Conservation (phyloP, 2,113 vertebrate species). For the Corythornis cristatus region DNA sequence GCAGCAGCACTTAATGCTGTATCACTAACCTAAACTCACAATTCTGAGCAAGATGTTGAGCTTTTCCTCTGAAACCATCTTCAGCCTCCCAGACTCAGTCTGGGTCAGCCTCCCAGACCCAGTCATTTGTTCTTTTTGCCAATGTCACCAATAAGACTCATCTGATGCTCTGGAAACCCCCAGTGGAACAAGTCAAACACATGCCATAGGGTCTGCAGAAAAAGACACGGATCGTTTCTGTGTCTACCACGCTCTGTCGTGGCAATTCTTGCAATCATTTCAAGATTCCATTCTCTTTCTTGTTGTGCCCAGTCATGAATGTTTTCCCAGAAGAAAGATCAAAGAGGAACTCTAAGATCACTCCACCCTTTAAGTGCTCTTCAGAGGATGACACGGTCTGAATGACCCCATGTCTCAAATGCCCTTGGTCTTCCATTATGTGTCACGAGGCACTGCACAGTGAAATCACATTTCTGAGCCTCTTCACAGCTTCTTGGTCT, state of each 20-base stretch:
- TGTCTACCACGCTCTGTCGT: background rate
- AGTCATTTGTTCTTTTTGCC: background rate
- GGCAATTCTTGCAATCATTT: background rate
- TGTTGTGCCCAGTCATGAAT: background rate
- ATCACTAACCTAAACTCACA: background rate
- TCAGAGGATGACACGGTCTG: background rate
- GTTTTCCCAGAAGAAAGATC: background rate
- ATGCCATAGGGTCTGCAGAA: background rate
- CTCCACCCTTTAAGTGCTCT: background rate
- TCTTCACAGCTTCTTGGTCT: background rate
- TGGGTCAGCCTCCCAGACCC: background rate
- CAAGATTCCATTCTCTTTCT: background rate
- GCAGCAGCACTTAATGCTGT: background rate
- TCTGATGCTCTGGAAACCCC: background rate
- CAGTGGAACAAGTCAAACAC: background rate
- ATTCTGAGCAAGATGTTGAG: background rate
- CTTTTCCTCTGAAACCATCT: background rate
- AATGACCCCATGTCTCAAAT: background rate
- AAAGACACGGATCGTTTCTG: background rate
- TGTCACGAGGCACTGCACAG: too few relatives aligned
- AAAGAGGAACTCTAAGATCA: background rate
- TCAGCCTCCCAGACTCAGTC: background rate
- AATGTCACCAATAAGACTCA: background rate
- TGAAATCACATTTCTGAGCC: background rate
- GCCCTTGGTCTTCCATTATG: background rate